phyloP scores from a whole-genome alignment of 1,140 invertebrate species.

The Halyomorpha halys region DNA sequence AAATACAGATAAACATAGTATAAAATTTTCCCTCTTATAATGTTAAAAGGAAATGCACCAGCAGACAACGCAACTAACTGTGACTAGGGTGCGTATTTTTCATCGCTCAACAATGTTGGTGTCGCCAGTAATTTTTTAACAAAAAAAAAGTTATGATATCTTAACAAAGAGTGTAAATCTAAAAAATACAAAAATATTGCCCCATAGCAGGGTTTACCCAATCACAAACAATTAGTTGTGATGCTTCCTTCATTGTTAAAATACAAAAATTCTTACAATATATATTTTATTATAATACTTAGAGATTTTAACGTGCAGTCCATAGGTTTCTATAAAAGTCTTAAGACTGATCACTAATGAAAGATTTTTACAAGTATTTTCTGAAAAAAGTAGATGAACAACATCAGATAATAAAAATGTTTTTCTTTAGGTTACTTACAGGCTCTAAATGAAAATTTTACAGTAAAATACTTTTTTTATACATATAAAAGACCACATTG shows the following conservation, averaged over 20 bases:
- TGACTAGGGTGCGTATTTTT: conserved; percentile 31
- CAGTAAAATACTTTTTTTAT: too few relatives aligned
- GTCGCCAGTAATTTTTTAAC: conserved; percentile 27
- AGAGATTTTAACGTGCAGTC: conserved; percentile 24
- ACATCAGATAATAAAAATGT: neutral
- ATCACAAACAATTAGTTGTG: conserved; percentile 16
- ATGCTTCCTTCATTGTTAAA: conserved; percentile 14
- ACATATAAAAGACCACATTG: too few relatives aligned
- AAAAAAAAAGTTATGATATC: conserved; percentile 21
- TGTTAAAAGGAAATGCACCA: conserved; percentile 27
- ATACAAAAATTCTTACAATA: conserved; percentile 12
- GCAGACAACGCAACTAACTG: conserved; percentile 30
- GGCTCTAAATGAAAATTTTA: too few relatives aligned
- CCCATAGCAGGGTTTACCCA: conserved; percentile 12
- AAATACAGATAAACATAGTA: conserved; percentile 29
- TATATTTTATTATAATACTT: conserved; percentile 22
- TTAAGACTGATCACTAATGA: conserved; percentile 25
- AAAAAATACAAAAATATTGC: conserved; percentile 26
- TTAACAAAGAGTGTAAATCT: conserved; percentile 22
- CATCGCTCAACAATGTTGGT: conserved; percentile 31
- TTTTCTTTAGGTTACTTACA: too few relatives aligned
- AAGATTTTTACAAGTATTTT: conserved; percentile 7
- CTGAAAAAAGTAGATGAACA: neutral
- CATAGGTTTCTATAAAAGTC: conserved; percentile 27
- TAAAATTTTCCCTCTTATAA: conserved; percentile 29